Conservation (phyloP, 2,888 invertebrate species). For the Eupithecia tripunctaria region DNA sequence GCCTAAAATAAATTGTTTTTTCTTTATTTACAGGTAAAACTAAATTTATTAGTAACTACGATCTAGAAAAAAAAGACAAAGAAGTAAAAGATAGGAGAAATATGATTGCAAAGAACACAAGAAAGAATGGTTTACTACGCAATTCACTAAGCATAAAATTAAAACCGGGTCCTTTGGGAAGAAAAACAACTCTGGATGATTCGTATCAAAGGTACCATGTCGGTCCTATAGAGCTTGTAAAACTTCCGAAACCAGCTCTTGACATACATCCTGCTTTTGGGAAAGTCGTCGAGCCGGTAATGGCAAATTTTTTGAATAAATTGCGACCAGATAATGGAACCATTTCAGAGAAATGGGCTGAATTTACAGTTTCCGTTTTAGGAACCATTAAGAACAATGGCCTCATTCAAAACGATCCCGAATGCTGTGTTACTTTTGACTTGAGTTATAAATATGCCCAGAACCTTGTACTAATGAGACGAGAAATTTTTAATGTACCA, state of each 20-base stretch:
- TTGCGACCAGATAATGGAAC: constrained; percentile 65
- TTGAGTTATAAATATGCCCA: constrained; percentile 85
- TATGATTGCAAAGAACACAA: constrained; percentile 28
- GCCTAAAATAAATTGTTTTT: background rate
- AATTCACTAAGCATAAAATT: constrained; percentile 74
- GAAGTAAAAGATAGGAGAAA: constrained; percentile 19
- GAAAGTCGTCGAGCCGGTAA: constrained; percentile 71
- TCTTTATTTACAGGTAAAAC: constrained; percentile 41
- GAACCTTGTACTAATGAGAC: constrained; percentile 81
- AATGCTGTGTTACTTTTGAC: constrained; percentile 79
- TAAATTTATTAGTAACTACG: constrained; percentile 64
- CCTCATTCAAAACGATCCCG: constrained; percentile 51
- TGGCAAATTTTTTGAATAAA: constrained; percentile 71
- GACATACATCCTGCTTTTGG: constrained; percentile 78
- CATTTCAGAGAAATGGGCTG: constrained; percentile 79
- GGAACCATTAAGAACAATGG: constrained; percentile 57
- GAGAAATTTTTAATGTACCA: constrained; percentile 44
- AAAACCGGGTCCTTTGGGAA: constrained; percentile 84
- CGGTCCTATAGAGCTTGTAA: constrained; percentile 74
- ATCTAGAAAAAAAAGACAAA: constrained; percentile 52
- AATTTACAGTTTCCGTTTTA: constrained; percentile 83
- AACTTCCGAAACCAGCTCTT: constrained; percentile 79
- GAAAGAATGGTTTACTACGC: constrained; percentile 53
- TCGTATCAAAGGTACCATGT: constrained; percentile 73
- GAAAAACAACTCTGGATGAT: constrained; percentile 74